Base-by-base conservation (phyloP, 2,797 vertebrate genomes). In the Rallus crepitans region DNA sequence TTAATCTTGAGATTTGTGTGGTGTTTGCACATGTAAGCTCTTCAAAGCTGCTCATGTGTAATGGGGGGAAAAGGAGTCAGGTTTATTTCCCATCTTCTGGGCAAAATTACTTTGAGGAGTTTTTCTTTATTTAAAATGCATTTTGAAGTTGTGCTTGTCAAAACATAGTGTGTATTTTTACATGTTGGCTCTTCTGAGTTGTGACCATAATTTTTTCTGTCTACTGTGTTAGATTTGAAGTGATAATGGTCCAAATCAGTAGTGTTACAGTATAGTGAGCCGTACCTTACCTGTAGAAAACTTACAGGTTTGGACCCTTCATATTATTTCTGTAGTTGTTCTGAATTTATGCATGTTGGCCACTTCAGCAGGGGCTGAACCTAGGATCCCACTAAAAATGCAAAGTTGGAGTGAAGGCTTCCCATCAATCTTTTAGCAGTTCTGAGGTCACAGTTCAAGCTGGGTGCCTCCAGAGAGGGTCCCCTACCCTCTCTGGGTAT, bases 291-390 rank as follows among this genome's bases (percentile, higher is more conserved):
- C 72, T 45, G 21, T 27, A 73, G 72, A 59, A 61, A 73, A 27
- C 30, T 24, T 76, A 24, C 6, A 1, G 1, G 57, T 84, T 90
- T 79, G 47, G 30, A 39, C 5, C 7, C 25, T 50, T 12, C 8
- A 2, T 61, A 11, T 50, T 48, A 40, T 53, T 17, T 47, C 33
- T 50, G 55, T 71, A 47, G 7, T 28, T 47, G 7, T 47, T 65
- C 11, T 0, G 1, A 23, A 63, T 84, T 87, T 81, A 33, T 1
- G 2, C 17, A 45, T 0, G 0, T 16, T 3, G 21, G 12, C 30
- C 15, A n/a, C 27, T 0, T 0, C 18, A 85, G 20, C 42, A 66
- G 39, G 10, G 35, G 63, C 61, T 17, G 6, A 60, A 40, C 27
- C 24, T 33, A 65, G 21, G 16, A 57, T 40, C 12, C 66, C 7